A percentile compares a stretch with the other conserved stretches of the same genome.
Evolutionary conservation across 2,113 vertebrate genomes (phyloP).

Genomic region (Ammodytes marinus): DNA sequence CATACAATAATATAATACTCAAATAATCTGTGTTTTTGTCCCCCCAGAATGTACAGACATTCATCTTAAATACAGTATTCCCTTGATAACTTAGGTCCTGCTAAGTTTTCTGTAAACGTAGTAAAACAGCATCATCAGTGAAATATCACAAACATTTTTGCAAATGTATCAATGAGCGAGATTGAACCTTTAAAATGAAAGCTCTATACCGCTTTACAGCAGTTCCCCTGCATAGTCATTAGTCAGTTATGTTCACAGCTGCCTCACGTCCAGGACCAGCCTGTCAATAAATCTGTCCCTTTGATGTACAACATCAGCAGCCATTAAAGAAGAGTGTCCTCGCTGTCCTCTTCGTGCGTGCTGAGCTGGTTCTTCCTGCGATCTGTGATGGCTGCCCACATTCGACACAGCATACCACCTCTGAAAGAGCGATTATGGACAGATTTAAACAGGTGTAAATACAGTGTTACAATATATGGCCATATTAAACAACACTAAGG

Average conservation of each 20-base stretch:
- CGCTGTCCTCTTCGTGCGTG: constrained; percentile 62
- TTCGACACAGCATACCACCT: constrained; percentile 87
- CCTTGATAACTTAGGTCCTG: constrained; percentile 39
- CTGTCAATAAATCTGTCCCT: constrained; percentile 59
- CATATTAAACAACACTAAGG: background rate
- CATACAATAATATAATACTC: background rate
- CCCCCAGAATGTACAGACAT: background rate
- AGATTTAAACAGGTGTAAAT: background rate
- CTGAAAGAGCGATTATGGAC: constrained; percentile 72
- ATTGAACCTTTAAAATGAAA: background rate
- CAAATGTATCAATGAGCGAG: background rate
- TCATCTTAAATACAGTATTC: constrained; percentile 17
- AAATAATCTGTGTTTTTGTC: background rate
- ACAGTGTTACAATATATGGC: background rate
- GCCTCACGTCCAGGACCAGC: constrained; percentile 55
- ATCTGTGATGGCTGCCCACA: constrained; percentile 88
- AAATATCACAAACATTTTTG: background rate
- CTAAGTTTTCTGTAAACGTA: constrained; percentile 25
- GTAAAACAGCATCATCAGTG: background rate
- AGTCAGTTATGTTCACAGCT: constrained; percentile 7
- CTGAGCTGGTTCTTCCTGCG: constrained; percentile 70
- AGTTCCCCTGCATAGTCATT: constrained; percentile 1
- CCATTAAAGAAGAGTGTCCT: constrained; percentile 74
- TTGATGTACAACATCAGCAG: constrained; percentile 44
- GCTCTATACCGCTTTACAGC: constrained; percentile 10